Percentiles rank a stretch among this genome's conserved stretches.
Evolutionary conservation across 2,113 vertebrate genomes (phyloP).

Genomic region (Tragulus kanchil): DNA sequence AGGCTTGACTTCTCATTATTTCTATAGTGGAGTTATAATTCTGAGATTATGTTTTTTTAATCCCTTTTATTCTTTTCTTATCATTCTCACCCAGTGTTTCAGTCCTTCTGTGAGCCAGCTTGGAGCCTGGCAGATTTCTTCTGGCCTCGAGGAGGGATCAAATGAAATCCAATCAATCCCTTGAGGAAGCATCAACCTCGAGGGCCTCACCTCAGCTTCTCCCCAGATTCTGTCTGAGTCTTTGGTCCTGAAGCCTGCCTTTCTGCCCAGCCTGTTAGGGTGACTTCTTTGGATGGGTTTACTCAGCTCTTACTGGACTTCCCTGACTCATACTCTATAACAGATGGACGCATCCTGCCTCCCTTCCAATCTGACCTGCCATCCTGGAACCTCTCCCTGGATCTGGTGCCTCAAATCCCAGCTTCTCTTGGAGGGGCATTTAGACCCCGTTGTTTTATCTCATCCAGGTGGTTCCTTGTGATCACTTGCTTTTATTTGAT

Average conservation of each 20-base stretch:
- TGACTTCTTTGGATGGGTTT: not conserved
- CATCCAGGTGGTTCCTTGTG: not conserved
- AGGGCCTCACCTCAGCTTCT: not conserved
- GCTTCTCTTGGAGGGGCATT: not conserved
- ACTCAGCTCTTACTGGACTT: not conserved
- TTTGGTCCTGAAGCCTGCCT: too few relatives aligned
- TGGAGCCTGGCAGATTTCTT: not conserved
- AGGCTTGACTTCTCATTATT: not conserved
- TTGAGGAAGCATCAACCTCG: too few relatives aligned
- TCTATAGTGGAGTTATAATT: not conserved
- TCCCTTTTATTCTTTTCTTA: not conserved
- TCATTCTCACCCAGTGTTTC: not conserved
- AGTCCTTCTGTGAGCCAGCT: not conserved
- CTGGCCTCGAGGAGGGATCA: not conserved
- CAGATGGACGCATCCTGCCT: not conserved
- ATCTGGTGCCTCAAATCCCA: not conserved
- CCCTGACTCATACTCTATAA: not conserved
- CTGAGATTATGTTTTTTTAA: not conserved
- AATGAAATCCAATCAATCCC: rapidly evolving
- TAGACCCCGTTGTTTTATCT: not conserved
- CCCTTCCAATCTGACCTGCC: not conserved
- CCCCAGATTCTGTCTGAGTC: not conserved
- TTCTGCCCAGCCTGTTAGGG: not conserved
- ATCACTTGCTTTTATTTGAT: not conserved
- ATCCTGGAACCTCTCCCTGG: not conserved